Evolutionary conservation across 2,797 vertebrate species (phyloP).

Genomic region (Tragelaphus oryx): DNA sequence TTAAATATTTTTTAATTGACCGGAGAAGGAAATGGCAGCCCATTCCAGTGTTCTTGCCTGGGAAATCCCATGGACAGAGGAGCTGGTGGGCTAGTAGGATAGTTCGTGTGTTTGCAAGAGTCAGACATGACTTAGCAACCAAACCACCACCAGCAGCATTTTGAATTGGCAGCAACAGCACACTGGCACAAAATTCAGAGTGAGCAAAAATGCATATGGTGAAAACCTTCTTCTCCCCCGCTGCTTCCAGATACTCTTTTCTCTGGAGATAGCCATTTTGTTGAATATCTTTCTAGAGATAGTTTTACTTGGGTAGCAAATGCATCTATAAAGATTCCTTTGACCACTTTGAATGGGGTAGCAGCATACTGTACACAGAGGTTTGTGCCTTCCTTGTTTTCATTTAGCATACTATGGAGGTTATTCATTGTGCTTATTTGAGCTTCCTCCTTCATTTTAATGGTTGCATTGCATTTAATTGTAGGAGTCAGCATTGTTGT

Average conservation of each 20-base stretch:
- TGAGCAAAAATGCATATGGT: not conserved
- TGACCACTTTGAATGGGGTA: not conserved
- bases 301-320: not conserved
- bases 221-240: not conserved
- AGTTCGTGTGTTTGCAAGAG: not conserved
- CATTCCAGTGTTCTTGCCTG: not conserved
- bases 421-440: not conserved
- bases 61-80: not conserved
- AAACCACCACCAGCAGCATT: not conserved
- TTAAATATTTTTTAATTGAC: not conserved
- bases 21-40: not conserved
- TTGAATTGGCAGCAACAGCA: not conserved
- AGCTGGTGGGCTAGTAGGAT: not conserved
- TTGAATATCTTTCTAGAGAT: not conserved
- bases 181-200: not conserved
- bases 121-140: not conserved
- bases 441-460: not conserved
- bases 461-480: not conserved
- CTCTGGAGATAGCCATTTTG: not conserved
- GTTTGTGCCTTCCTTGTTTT: not conserved
- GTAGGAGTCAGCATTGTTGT: not conserved
- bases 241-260: not conserved
- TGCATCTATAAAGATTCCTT: not conserved
- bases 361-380: too few relatives aligned
- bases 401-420: not conserved